Conservation (phyloP, 1,140 invertebrate species). For the Leptinotarsa undecemlineata region DNA sequence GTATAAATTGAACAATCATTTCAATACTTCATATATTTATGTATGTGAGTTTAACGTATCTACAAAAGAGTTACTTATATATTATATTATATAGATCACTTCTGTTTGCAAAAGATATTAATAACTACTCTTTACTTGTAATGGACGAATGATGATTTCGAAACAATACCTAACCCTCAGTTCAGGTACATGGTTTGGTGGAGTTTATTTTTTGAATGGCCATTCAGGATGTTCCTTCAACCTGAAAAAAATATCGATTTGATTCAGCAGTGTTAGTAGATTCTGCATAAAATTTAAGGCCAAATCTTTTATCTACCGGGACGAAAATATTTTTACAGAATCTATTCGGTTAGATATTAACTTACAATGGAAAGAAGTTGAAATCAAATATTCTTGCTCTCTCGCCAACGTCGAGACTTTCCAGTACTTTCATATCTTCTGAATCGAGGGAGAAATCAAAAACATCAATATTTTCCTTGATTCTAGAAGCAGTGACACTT, state of each 20-base stretch:
- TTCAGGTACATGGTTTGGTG: too few relatives aligned
- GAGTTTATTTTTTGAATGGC: conserved; percentile 51
- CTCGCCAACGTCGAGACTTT: conserved; percentile 63
- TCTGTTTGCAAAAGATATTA: too few relatives aligned
- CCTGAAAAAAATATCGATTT: conserved; percentile 58
- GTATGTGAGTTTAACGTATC: too few relatives aligned
- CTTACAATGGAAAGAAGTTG: conserved; percentile 58
- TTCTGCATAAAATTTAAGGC: background rate
- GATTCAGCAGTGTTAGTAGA: background rate
- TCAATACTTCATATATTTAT: too few relatives aligned
- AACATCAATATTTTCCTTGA: conserved; percentile 68
- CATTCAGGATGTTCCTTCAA: conserved; percentile 69
- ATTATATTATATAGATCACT: too few relatives aligned
- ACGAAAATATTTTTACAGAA: background rate
- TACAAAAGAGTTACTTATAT: too few relatives aligned
- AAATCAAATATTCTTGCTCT: conserved; percentile 72
- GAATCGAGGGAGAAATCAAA: conserved; percentile 65
- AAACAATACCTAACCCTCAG: too few relatives aligned
- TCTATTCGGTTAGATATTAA: background rate
- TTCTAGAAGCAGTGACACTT: conserved; percentile 71
- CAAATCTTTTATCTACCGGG: background rate
- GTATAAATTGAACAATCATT: too few relatives aligned
- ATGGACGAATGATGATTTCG: too few relatives aligned
- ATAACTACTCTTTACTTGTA: too few relatives aligned
- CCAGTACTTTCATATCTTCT: conserved; percentile 61